These are phyloP conservation scores for Drosophila limbata DNA, from an alignment of 2,888 invertebrate species.

Conservation along the genomic window DNA sequence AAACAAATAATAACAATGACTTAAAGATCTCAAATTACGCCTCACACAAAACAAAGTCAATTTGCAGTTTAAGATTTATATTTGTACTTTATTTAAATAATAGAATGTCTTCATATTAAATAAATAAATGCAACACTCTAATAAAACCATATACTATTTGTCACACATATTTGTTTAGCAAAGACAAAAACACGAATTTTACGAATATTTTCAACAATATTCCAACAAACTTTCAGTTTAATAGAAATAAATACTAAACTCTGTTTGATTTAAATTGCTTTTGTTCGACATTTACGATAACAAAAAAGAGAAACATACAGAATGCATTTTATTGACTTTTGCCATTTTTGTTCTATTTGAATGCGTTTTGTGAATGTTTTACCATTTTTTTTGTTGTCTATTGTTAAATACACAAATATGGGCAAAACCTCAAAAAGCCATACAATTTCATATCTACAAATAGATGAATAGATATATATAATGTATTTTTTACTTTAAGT, in stretches of 20 bases:
- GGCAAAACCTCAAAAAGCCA: slow-evolving; percentile 5
- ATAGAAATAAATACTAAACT: slow-evolving; percentile 21
- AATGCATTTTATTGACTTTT: slow-evolving; percentile 43
- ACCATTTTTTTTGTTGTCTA: slow-evolving; percentile 11
- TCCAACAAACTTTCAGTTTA: slow-evolving; percentile 26
- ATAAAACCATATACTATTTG: background rate
- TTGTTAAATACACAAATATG: slow-evolving; percentile 14
- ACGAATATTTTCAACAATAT: slow-evolving; percentile 36
- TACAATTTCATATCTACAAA: slow-evolving; percentile 12
- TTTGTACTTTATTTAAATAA: background rate
- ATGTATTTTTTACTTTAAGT: slow-evolving; percentile 18
- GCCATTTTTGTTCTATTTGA: slow-evolving; percentile 5
- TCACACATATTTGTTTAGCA: slow-evolving; percentile 2
- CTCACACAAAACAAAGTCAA: background rate
- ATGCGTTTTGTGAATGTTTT: slow-evolving; percentile 24
- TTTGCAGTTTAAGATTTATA: background rate
- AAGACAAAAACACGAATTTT: slow-evolving; percentile 16
- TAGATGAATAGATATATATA: slow-evolving; percentile 6
- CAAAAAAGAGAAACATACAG: slow-evolving; percentile 5
- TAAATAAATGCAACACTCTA: background rate
- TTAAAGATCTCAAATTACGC: background rate
- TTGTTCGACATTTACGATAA: slow-evolving; percentile 29
- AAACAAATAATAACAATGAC: no score
- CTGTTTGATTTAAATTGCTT: slow-evolving; percentile 37
- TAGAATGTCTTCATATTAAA: background rate